Conservation (phyloP, 2,888 invertebrate genomes). For the Spodoptera exigua region DNA sequence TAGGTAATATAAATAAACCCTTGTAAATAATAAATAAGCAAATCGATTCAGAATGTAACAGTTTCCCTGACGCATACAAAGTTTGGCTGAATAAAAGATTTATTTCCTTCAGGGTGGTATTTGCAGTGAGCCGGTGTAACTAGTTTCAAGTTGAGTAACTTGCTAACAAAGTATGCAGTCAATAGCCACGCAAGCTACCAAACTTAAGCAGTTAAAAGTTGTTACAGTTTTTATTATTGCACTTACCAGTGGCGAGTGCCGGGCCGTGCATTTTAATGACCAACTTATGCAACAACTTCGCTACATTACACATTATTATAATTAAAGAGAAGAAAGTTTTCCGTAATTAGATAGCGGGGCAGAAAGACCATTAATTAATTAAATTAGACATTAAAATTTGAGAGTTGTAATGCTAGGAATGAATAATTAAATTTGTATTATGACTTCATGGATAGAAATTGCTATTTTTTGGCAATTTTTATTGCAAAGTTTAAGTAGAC, state of each 20-base stretch:
- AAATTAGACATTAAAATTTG: no score
- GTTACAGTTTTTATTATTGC: slow-evolving; percentile 40
- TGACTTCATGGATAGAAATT: no score
- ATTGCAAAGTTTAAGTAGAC: no score
- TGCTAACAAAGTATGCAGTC: slow-evolving; percentile 25
- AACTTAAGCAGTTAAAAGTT: slow-evolving; percentile 41
- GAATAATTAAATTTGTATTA: no score
- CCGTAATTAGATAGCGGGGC: no score
- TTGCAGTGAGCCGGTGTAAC: slow-evolving; percentile 12
- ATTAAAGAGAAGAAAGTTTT: no score
- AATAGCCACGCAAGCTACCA: slow-evolving; percentile 24
- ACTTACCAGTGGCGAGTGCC: slow-evolving; percentile 32
- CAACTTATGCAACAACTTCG: slow-evolving; percentile 10
- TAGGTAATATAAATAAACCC: no score
- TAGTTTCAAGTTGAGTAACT: slow-evolving; percentile 8
- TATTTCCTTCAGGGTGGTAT: slow-evolving; percentile 1
- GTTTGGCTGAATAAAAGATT: slow-evolving; percentile 7
- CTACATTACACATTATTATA: background rate
- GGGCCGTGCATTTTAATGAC: slow-evolving; percentile 42
- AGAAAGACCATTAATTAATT: no score
- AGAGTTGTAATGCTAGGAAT: no score
- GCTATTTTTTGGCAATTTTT: no score
- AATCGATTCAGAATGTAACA: background rate
- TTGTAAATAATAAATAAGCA: no score
- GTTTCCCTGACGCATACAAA: background rate